Percentiles rank a stretch among this genome's conserved stretches.
These are phyloP conservation scores for Catharus ustulatus DNA, from an alignment of 2,797 vertebrate species.

Conservation along the genomic window DNA sequence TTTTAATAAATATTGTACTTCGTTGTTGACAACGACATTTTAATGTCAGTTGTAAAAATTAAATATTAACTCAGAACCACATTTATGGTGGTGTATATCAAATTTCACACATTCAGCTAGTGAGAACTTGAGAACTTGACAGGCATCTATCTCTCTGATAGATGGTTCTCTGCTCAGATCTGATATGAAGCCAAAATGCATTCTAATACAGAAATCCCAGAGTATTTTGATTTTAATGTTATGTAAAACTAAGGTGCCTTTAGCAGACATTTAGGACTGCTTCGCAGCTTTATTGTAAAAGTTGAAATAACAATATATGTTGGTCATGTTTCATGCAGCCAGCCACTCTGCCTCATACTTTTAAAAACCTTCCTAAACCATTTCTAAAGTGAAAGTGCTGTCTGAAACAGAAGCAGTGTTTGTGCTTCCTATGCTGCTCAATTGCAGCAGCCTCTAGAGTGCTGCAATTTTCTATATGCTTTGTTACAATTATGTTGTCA, in stretches of 20 bases:
- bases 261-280: not conserved
- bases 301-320: not conserved
- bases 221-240: not conserved
- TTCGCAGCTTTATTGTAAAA: not conserved
- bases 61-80: not conserved
- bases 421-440: rapidly evolving
- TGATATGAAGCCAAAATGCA: not conserved
- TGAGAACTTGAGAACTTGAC: constrained; percentile 28
- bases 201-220: not conserved
- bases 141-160: not conserved
- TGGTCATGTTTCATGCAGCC: not conserved
- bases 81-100: not conserved
- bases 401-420: not conserved
- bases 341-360: not conserved
- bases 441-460: not conserved
- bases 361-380: not conserved
- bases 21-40: not conserved
- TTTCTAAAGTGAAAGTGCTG: not conserved
- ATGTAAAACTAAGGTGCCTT: not conserved
- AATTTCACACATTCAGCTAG: constrained; percentile 15
- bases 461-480: not conserved
- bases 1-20: not conserved
- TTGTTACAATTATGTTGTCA: not conserved
- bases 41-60: not conserved
- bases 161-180: not conserved